phyloP scores from a whole-genome alignment of 1,140 invertebrate species.

The Episyrphus balteatus region DNA sequence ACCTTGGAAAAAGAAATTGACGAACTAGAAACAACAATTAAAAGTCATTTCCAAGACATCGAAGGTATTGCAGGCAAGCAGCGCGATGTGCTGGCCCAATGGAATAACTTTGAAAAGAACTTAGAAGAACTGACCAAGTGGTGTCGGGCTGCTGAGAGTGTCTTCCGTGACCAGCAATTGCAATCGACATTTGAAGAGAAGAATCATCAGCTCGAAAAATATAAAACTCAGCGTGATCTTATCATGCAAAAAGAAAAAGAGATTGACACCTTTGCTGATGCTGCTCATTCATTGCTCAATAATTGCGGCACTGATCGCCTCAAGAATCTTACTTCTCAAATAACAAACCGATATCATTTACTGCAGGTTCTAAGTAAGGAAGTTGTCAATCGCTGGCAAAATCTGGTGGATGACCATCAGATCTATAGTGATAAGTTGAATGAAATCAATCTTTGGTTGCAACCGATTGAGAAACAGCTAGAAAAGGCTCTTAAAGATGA shows the following conservation, averaged over 20 bases:
- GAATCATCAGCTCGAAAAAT: slow-evolving; percentile 57
- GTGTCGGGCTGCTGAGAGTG: slow-evolving; percentile 71
- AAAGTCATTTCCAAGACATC: slow-evolving; percentile 54
- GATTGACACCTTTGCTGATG: slow-evolving; percentile 82
- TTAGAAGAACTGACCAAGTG: slow-evolving; percentile 70
- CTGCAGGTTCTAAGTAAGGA: slow-evolving; percentile 76
- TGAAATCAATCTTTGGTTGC: slow-evolving; percentile 66
- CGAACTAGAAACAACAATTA: slow-evolving; percentile 52
- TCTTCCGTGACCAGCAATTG: slow-evolving; percentile 74
- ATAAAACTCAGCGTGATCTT: slow-evolving; percentile 60
- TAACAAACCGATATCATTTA: slow-evolving; percentile 79
- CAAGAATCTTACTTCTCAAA: slow-evolving; percentile 78
- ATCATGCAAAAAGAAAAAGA: slow-evolving; percentile 65
- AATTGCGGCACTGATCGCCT: slow-evolving; percentile 73
- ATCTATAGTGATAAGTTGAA: slow-evolving; percentile 66
- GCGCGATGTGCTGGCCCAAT: slow-evolving; percentile 62
- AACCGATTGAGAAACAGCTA: slow-evolving; percentile 63
- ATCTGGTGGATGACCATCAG: slow-evolving; percentile 73
- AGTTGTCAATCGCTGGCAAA: slow-evolving; percentile 75
- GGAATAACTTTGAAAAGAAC: slow-evolving; percentile 77
- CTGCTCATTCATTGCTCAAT: slow-evolving; percentile 76
- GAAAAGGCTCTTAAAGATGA: slow-evolving; percentile 48
- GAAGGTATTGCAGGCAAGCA: slow-evolving; percentile 55
- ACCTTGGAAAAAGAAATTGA: slow-evolving; percentile 62
- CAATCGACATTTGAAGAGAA: slow-evolving; percentile 74